These are phyloP conservation scores for Myotis findleyi DNA, from an alignment of 2,797 vertebrate genomes.

Conservation along the genomic window DNA sequence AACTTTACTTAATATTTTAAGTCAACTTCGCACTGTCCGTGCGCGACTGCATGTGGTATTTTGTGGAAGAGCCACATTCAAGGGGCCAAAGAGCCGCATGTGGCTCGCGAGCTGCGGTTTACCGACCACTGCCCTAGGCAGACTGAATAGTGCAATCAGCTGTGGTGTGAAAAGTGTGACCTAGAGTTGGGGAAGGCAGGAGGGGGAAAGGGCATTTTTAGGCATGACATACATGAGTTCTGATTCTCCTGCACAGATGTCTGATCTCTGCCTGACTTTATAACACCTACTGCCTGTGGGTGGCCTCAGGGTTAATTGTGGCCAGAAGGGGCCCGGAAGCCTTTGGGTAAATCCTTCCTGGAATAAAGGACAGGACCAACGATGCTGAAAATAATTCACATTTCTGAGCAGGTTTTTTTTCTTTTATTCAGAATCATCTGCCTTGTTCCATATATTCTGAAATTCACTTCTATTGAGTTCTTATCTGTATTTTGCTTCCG, in stretches of 20 bases:
- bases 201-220: background rate
- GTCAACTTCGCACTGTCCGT: no score
- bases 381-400: background rate
- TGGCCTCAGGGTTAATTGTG: background rate
- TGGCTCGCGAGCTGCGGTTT: no score
- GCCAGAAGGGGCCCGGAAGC: background rate
- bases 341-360: background rate
- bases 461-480: background rate
- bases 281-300: background rate
- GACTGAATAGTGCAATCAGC: background rate
- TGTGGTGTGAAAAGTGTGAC: background rate
- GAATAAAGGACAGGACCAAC: background rate
- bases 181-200: background rate
- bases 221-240: background rate
- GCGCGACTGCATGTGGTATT: no score
- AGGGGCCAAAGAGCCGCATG: no score
- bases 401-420: background rate
- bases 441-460: background rate
- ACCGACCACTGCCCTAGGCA: background rate
- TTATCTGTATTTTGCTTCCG: background rate
- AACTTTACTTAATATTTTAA: no score
- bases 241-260: conserved; percentile 16
- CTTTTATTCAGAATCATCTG: background rate
- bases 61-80: no score
- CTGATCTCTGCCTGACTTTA: conserved; percentile 58